These are phyloP conservation scores for Erythrocebus patas DNA, from an alignment of 2,113 vertebrate species.

Conservation along the genomic window DNA sequence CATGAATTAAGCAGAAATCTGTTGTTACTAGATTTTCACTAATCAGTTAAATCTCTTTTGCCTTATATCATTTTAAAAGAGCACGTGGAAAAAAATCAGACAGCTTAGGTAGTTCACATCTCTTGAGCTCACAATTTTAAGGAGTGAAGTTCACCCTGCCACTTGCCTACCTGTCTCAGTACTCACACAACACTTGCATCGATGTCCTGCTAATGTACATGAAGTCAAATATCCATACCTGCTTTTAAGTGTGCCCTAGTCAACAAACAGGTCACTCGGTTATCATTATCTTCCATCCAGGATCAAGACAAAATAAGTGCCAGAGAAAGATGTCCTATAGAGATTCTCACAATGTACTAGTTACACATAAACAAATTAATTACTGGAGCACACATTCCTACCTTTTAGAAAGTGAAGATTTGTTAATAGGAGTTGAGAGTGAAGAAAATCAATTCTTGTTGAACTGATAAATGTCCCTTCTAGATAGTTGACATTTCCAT, in stretches of 20 bases:
- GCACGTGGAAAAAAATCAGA: neutral
- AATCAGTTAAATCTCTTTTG: neutral
- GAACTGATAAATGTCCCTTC: neutral
- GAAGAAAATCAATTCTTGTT: slow-evolving; percentile 14
- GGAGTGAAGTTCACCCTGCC: fast-evolving
- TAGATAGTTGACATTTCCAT: neutral
- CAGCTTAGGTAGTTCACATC: fast-evolving
- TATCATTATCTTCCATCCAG: neutral
- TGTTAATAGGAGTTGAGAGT: neutral
- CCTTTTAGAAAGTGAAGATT: neutral
- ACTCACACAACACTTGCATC: neutral
- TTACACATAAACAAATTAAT: slow-evolving; percentile 5
- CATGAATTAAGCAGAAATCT: neutral
- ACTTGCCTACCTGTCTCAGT: neutral
- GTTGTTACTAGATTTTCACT: neutral
- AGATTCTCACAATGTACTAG: neutral
- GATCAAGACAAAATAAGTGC: neutral
- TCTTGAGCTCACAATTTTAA: neutral
- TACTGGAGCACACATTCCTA: neutral
- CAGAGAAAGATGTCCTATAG: neutral
- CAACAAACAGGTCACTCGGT: neutral
- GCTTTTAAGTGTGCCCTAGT: neutral
- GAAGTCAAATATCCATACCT: neutral
- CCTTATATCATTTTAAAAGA: neutral
- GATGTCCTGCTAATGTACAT: no score